A percentile compares a stretch with the other conserved stretches of the same genome.
These are phyloP conservation scores for Phlogophora meticulosa DNA, from an alignment of 2,888 invertebrate genomes.

Conservation along the genomic window DNA sequence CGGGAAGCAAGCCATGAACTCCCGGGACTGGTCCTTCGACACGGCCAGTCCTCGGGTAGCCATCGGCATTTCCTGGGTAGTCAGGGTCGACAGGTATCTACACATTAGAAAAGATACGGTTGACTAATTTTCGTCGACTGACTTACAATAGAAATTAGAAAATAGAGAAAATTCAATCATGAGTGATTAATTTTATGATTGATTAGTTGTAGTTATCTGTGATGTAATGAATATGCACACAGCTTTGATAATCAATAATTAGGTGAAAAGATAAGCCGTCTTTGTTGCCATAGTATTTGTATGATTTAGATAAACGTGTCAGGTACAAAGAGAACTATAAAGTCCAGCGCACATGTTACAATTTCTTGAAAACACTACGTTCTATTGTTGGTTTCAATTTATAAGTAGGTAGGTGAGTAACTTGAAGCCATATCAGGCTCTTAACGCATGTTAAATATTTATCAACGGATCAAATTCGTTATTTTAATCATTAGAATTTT, in stretches of 20 bases:
- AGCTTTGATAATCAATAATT: constrained; percentile 17
- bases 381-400: constrained; percentile 17
- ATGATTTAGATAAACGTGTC: not conserved
- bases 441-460: constrained; percentile 52
- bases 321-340: constrained; percentile 6
- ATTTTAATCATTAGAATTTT: constrained; percentile 31
- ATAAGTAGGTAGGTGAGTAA: constrained; percentile 19
- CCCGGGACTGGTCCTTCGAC: constrained; percentile 95
- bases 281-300: constrained; percentile 14
- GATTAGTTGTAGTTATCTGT: constrained; percentile 29
- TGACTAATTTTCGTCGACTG: constrained; percentile 56
- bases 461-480: constrained; percentile 46
- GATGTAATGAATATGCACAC: constrained; percentile 17
- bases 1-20: constrained; percentile 97
- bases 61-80: constrained; percentile 91
- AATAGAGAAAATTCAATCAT: constrained; percentile 24
- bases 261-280: constrained; percentile 22
- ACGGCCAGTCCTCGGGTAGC: constrained; percentile 92
- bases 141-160: constrained; percentile 33
- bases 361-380: constrained; percentile 6
- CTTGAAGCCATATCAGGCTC: constrained; percentile 49
- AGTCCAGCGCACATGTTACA: constrained; percentile 13
- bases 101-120: constrained; percentile 72
- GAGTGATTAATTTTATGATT: constrained; percentile 8
- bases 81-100: constrained; percentile 92